phyloP scores from a whole-genome alignment of 1,140 invertebrate species.

The Ostrea denselamellosa region DNA sequence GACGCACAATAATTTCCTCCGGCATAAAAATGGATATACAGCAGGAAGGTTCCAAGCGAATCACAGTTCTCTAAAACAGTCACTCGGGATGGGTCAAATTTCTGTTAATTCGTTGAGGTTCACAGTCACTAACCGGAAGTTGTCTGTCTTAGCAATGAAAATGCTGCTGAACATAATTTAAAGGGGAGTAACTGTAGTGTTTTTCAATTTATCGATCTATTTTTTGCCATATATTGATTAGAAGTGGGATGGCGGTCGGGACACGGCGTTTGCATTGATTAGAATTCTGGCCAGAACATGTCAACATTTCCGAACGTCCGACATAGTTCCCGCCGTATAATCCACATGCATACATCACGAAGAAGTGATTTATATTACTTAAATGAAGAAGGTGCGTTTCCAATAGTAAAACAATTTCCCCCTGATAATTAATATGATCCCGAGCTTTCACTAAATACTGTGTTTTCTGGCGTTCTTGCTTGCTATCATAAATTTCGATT shows the following conservation, averaged over 20 bases:
- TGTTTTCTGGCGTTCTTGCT: neutral
- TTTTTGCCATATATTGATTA: conserved; percentile 37
- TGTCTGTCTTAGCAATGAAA: conserved; percentile 37
- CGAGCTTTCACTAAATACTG: neutral
- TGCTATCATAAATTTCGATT: neutral
- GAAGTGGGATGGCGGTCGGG: conserved; percentile 20
- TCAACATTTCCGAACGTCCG: conserved; percentile 5
- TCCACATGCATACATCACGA: no score
- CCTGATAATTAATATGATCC: neutral
- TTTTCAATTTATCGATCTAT: conserved; percentile 37
- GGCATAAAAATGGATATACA: neutral
- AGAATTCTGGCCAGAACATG: neutral
- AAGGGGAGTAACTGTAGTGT: conserved; percentile 32
- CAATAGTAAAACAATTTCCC: neutral
- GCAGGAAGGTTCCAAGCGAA: neutral
- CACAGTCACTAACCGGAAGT: conserved; percentile 31
- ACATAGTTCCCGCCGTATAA: neutral
- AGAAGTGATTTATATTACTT: no score
- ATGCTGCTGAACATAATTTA: conserved; percentile 38
- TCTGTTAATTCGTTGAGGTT: conserved; percentile 11
- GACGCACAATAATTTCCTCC: neutral
- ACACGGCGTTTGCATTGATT: conserved; percentile 23
- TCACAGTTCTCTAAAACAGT: neutral
- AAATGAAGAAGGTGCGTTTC: neutral
- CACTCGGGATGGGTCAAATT: neutral